phyloP scores from a whole-genome alignment of 2,888 invertebrate genomes.

The Brachynemurus nebulosus region DNA sequence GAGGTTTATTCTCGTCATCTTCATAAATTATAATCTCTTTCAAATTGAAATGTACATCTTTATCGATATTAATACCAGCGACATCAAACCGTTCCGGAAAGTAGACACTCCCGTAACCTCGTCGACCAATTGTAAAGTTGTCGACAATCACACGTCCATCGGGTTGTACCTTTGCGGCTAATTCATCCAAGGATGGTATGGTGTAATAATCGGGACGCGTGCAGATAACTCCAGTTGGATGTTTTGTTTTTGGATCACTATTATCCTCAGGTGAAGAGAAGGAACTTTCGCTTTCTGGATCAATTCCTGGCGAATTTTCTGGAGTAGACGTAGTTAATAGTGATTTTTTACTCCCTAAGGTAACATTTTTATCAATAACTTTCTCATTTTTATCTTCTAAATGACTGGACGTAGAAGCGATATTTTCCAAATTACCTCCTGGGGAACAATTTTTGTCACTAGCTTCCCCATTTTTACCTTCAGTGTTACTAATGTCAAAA shows the following conservation, averaged over 20 bases:
- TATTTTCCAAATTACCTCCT: too few relatives aligned
- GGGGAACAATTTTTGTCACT: too few relatives aligned
- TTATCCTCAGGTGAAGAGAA: too few relatives aligned
- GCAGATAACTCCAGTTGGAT: slow-evolving; percentile 2
- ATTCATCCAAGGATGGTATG: slow-evolving; percentile 69
- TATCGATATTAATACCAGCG: slow-evolving; percentile 72
- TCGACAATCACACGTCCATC: slow-evolving; percentile 73
- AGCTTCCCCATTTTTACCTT: too few relatives aligned
- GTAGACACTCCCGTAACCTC: slow-evolving; percentile 80
- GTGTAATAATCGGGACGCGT: slow-evolving; percentile 81
- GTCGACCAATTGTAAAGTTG: slow-evolving; percentile 76
- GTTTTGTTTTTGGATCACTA: slow-evolving; percentile 13
- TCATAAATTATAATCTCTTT: slow-evolving; percentile 95
- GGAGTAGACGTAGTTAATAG: too few relatives aligned
- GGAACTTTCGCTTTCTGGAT: too few relatives aligned
- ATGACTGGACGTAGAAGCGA: too few relatives aligned
- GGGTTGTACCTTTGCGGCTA: slow-evolving; percentile 54
- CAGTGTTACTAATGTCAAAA: too few relatives aligned
- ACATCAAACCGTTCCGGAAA: slow-evolving; percentile 78
- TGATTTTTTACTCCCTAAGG: too few relatives aligned
- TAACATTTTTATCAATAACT: too few relatives aligned
- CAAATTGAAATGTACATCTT: slow-evolving; percentile 79
- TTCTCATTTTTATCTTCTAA: too few relatives aligned
- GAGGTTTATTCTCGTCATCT: slow-evolving; percentile 75
- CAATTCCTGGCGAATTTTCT: too few relatives aligned